Conservation (phyloP, 2,797 vertebrate species). For the Telmatherina bonti region DNA sequence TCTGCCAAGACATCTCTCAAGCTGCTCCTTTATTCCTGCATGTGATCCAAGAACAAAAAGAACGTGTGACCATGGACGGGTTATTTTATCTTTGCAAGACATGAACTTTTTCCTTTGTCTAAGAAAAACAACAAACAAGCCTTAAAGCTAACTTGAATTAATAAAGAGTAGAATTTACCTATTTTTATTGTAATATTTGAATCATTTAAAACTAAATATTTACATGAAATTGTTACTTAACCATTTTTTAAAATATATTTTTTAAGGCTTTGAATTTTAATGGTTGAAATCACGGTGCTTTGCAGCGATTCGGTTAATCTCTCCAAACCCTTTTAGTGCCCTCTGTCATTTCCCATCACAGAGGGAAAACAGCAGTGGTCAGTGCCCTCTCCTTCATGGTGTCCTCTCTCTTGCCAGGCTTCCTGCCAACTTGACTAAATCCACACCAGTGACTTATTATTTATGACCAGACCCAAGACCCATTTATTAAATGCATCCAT, state of each 20-base stretch:
- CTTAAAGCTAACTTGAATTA: neutral
- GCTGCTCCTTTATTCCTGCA: neutral
- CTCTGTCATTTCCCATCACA: conserved; percentile 39
- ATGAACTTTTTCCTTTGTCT: conserved; percentile 18
- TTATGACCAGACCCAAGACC: conserved; percentile 56
- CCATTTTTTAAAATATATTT: neutral
- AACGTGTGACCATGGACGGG: conserved; percentile 2
- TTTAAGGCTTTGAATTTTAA: too few relatives aligned
- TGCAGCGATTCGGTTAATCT: conserved; percentile 32
- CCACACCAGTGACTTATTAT: conserved; percentile 41
- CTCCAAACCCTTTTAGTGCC: conserved; percentile 18
- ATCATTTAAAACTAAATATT: neutral
- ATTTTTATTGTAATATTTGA: too few relatives aligned
- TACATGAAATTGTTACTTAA: neutral
- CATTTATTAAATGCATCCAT: conserved; percentile 63
- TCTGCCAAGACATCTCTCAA: neutral
- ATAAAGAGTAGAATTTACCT: too few relatives aligned
- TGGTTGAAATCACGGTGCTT: conserved; percentile 12
- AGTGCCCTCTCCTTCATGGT: conserved; percentile 38
- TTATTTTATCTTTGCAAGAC: conserved; percentile 2
- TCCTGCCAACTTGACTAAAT: conserved; percentile 53
- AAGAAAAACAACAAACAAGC: neutral
- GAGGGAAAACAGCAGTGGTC: conserved; percentile 43
- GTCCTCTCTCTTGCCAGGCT: conserved; percentile 32
- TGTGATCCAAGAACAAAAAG: conserved; percentile 11